Base-by-base conservation (phyloP, 2,113 vertebrate genomes). In the Ochotona curzoniae region DNA sequence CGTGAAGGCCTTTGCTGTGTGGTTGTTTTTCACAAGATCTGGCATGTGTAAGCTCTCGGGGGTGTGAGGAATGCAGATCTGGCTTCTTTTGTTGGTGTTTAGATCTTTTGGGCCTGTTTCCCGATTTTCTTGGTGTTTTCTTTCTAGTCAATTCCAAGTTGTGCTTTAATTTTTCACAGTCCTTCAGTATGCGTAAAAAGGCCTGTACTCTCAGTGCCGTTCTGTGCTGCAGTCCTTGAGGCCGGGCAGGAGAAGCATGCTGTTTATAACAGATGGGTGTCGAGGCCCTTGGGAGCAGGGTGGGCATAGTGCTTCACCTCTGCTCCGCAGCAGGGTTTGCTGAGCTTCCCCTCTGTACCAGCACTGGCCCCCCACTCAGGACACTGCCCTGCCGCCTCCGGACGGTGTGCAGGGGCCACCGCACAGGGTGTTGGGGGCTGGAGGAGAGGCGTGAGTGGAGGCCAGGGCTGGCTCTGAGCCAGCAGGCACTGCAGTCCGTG, bases 1-100 rank as follows among this genome's bases (percentile, higher is more conserved):
- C 9, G 13, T 32, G 21, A 2, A 0, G 0, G 26, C 28, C 1
- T 49, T 32, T 54, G 11, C n/a, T 20, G 10, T 44, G 60, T 23
- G 8, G 8, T 17, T 14, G 38, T 60, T 26, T 6, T 2, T 30
- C 8, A 17, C 23, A 10, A 14, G 0, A 7, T 57, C 30, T 32
- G 23, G 30, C 2, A 7, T 26, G 0, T 8, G 28, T 15, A 1
- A 64, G 25, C 11, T 57, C 17, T 57, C 12, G 0, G 1, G 3
- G 5, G 0, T 11, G 13, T 20, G 21, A 18, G 38, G 30, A 25
- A 2, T 10, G 6, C 23, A 4, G 15, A 7, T 7, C 51, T 60
- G 30, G 10, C 25, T 67, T 14, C 11, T 13, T 38, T 15, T 23
- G 18, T 38, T 10, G 38, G 30, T 57, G 30, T 23, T 0, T 4